Conservation (phyloP, 2,797 vertebrate genomes). For the Semotilus atromaculatus region DNA sequence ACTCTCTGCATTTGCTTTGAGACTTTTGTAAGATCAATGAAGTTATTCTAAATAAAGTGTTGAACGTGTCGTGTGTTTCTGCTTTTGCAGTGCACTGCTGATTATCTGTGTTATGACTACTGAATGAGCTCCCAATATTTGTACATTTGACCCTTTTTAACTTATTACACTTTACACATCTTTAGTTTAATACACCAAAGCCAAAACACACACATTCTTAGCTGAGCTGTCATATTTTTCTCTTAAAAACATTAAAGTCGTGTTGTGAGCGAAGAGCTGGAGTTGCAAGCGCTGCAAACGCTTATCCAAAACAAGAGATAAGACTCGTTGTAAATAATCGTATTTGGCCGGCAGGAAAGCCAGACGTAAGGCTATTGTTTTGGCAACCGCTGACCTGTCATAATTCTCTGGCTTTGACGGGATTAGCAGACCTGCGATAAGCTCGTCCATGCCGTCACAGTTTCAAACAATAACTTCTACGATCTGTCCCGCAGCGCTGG, state of each 20-base stretch:
- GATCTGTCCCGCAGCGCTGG: slow-evolving; percentile 45
- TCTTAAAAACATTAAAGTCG: slow-evolving; percentile 39
- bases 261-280: slow-evolving; percentile 23
- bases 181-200: background rate
- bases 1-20: background rate
- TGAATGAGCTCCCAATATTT: background rate
- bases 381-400: slow-evolving; percentile 65
- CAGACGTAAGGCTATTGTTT: slow-evolving; percentile 70
- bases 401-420: slow-evolving; percentile 68
- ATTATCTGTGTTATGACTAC: background rate
- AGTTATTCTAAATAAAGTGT: background rate
- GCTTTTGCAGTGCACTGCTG: background rate
- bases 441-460: slow-evolving; percentile 16
- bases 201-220: slow-evolving; percentile 1
- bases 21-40: background rate
- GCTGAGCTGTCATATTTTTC: slow-evolving; percentile 62
- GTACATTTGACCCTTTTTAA: background rate
- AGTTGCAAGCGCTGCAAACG: slow-evolving; percentile 34
- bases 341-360: slow-evolving; percentile 61
- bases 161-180: background rate
- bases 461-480: slow-evolving; percentile 61
- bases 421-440: slow-evolving; percentile 67
- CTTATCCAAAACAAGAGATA: slow-evolving; percentile 68
- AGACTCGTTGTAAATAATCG: slow-evolving; percentile 70
- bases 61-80: background rate